Evolutionary conservation across 2,888 invertebrate species (phyloP), one percentile per base, ranked within the genome.

Genomic region (Ennomos erosarius): DNA sequence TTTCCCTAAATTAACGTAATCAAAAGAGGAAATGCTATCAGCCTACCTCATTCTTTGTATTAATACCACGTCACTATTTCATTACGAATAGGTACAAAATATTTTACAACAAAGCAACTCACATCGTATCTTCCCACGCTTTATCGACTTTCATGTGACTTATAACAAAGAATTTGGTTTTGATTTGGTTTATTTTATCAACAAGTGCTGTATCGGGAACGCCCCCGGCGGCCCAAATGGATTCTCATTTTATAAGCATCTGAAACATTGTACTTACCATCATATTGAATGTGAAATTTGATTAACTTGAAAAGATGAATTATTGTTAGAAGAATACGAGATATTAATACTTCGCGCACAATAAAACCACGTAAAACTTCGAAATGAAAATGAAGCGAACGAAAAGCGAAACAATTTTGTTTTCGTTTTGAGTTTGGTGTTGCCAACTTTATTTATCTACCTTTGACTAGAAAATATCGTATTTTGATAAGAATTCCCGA

Each of bases 211-310:
- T 16, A 12, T 39, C 50, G 78, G 78, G 52, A 67, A 84, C 84
- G 83, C 85, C 85, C 84, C 84, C 82, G 71, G 73, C 66, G 53
- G 58, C 16, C n/a, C 10, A 13, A 26, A 26, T 26, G 59, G 60
- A 60, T 16, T 44, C 43, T 16, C 10, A n/a, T 34, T 8, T 9
- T 34, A 38, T 0, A 10, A 39, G 11, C 6, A 16, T 35, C n/a
- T 13, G 2, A 10, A 26, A n/a, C 9, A 10, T 43, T 49, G 54
- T 60, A 73, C 86, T 81, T 65, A 87, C 87, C 87, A 87, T 87
- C 87, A 87, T 87, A 54, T 78, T 83, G 67, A 52, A 59, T 37
- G 39, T 37, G 6, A 13, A 39, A 16, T 10, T 11, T 6, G 6
- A 6, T 10, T 4, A 33, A 33, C 10, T 42, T 8, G 11, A 44